Conservation (phyloP, 2,113 vertebrate genomes). For the Gobius niger region DNA sequence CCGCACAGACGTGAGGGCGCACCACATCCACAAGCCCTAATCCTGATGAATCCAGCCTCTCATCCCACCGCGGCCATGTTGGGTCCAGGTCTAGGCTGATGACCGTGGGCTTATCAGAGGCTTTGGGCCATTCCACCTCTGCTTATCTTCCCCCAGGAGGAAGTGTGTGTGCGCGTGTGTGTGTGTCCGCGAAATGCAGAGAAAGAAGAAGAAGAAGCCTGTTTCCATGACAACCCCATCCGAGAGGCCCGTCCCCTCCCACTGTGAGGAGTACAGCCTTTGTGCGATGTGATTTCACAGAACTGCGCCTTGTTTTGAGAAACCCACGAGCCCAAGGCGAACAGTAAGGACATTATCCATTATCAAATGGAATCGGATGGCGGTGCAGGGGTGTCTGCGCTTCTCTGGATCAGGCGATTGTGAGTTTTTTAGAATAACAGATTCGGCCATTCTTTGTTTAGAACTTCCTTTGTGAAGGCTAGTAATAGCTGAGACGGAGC, state of each 20-base stretch:
- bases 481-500: too few relatives aligned
- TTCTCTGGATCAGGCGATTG: background rate
- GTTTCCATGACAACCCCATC: slow-evolving; percentile 78
- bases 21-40: slow-evolving; percentile 66
- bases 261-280: slow-evolving; percentile 75
- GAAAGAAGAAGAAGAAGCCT: slow-evolving; percentile 51
- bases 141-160: slow-evolving; percentile 72
- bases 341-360: slow-evolving; percentile 77
- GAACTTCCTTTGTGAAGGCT: too few relatives aligned
- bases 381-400: slow-evolving; percentile 75
- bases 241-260: slow-evolving; percentile 42
- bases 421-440: background rate
- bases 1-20: slow-evolving; percentile 50
- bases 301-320: slow-evolving; percentile 80
- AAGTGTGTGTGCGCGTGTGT: slow-evolving; percentile 25
- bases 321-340: slow-evolving; percentile 70
- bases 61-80: slow-evolving; percentile 27
- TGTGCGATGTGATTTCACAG: slow-evolving; percentile 80
- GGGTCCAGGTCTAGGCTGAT: slow-evolving; percentile 69
- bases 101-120: slow-evolving; percentile 72
- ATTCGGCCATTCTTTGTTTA: background rate
- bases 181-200: slow-evolving; percentile 10
- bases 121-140: slow-evolving; percentile 59
- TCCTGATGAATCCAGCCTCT: slow-evolving; percentile 75
- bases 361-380: slow-evolving; percentile 81